Evolutionary conservation across 2,113 vertebrate genomes (phyloP).

Genomic region (Otocyon megalotis): DNA sequence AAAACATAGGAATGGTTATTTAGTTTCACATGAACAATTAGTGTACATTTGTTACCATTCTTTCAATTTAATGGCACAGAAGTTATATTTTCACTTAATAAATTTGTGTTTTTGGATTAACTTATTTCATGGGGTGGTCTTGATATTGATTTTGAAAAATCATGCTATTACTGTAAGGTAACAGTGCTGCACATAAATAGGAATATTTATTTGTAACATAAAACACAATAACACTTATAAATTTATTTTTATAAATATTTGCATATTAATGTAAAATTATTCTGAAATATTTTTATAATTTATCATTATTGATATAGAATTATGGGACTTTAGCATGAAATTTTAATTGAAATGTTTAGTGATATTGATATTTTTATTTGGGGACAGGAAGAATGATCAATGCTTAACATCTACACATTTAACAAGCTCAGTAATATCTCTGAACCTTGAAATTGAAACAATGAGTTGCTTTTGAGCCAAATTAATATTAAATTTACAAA

Average conservation of each 20-base stretch:
- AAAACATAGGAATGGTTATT: not conserved
- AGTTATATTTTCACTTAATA: not conserved
- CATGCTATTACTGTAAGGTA: not conserved
- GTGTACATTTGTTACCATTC: not conserved
- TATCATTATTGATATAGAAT: not conserved
- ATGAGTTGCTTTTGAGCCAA: not conserved
- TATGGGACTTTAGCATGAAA: not conserved
- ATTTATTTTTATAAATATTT: slow-evolving; percentile 11
- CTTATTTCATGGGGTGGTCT: not conserved
- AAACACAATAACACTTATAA: not conserved
- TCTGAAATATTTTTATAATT: not conserved
- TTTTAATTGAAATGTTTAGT: not conserved
- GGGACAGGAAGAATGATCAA: not conserved
- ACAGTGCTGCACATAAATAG: not conserved
- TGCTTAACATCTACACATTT: not conserved
- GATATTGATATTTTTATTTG: not conserved
- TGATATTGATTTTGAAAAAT: not conserved
- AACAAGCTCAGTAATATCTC: not conserved
- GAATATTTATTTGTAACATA: slow-evolving; percentile 3
- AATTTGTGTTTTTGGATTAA: not conserved
- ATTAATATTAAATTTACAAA: not conserved
- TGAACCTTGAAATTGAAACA: slow-evolving; percentile 1
- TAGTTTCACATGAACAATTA: not conserved
- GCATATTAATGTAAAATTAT: not conserved
- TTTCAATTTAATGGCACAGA: not conserved